A percentile compares a stretch with the other conserved stretches of the same genome.
Evolutionary conservation across 2,113 vertebrate genomes (phyloP).

Genomic region (Poeciliopsis turrubarensis): DNA sequence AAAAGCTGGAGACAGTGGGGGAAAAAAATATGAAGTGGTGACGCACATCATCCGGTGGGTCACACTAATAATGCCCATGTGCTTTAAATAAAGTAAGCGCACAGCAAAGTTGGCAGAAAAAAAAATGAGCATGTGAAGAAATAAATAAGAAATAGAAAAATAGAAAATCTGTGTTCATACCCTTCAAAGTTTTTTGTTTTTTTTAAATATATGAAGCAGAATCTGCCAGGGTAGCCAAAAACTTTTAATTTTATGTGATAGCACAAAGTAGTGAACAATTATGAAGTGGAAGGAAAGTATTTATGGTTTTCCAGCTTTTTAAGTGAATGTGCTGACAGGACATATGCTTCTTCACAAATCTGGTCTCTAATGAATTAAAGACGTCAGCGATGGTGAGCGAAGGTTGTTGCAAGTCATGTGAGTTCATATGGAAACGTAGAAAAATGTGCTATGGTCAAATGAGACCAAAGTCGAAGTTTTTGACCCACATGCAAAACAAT

Average conservation of each 20-base stretch:
- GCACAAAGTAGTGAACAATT: not conserved
- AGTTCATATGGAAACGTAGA: too few species aligned
- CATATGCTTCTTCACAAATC: too few species aligned
- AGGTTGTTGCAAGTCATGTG: too few species aligned
- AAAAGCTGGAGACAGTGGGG: constrained; percentile 41
- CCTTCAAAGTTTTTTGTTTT: not conserved
- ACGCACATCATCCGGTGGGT: constrained; percentile 55
- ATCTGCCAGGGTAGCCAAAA: too few species aligned
- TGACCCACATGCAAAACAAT: too few species aligned
- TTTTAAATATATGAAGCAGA: not conserved
- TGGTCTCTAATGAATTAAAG: too few species aligned
- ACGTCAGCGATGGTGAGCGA: too few species aligned
- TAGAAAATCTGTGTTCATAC: not conserved
- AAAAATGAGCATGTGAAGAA: not conserved
- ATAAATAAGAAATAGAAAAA: constrained; percentile 3
- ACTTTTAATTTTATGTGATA: too few species aligned
- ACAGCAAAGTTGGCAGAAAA: constrained; percentile 9
- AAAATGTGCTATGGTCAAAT: too few species aligned
- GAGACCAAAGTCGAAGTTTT: too few species aligned
- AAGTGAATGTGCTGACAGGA: too few species aligned
- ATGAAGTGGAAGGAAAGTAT: not conserved
- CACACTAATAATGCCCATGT: constrained; percentile 53
- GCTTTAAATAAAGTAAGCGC: constrained; percentile 21
- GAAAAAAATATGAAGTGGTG: constrained; percentile 53
- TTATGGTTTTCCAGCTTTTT: not conserved